Base-by-base conservation (phyloP, 2,113 vertebrate species). In the Otolemur garnettii region DNA sequence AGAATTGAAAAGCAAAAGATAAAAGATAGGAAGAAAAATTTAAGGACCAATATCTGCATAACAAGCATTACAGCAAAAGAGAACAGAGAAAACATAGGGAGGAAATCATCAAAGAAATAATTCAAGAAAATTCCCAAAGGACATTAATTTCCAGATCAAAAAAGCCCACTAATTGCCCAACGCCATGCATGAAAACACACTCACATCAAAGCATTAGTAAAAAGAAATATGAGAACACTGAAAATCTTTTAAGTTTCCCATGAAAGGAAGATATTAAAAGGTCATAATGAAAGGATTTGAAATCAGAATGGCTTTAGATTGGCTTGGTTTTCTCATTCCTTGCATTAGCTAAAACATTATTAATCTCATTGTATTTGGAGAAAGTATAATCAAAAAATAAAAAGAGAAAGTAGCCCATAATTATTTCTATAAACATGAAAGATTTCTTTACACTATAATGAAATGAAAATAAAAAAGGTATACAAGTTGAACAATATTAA, bases 111-210 rank as follows among this genome's bases (percentile, higher is more conserved):
- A 77, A 96, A 91, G 35, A 96, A 95, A 87, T 87, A 5, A 86
- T 87, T 91, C 82, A 91, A 86, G 91, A 95, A 92, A 93, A 97
- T 68, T 92, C 66, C 24, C n/a, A 90, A 87, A 92, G 50, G 19
- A 42, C 50, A 90, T 72, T 91, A 74, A 95, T 72, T 95, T 95
- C n/a, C 26, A 92, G 60, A 82, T 1, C 45, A 13, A 89, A 95
- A 81, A 89, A 62, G 5, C 50, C 14, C 53, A 93, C 26, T 24
- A 75, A 88, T 18, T 75, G 35, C 28, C 42, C 55, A 94, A 84
- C 8, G 72, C 12, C n/a, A 45, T 19, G 21, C 50, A 83, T 78
- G n/a, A 91, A 86, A 78, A 93, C 60, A 72, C 3, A 91, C 14
- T 90, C 64, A 94, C 12, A 68, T 79, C 64, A 57, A 79, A 55